Evolutionary conservation across 2,113 vertebrate species (phyloP).

Genomic region (Megaceryle maxima): DNA sequence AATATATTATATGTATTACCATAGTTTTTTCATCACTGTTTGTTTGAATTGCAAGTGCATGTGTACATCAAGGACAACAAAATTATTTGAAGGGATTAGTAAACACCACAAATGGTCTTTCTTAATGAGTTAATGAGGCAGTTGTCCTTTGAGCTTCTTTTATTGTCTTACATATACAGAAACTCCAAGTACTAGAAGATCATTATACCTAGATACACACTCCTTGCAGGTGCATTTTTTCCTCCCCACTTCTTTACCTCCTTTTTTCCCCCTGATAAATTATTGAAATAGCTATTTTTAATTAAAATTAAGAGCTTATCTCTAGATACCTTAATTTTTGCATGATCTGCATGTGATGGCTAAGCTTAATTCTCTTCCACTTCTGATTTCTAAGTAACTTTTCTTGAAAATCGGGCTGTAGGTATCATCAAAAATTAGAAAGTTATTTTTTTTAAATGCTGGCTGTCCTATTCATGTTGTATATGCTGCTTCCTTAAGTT

Average conservation of each 20-base stretch:
- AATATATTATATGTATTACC: neutral
- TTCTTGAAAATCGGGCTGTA: neutral
- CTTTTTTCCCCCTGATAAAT: neutral
- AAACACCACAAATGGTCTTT: neutral
- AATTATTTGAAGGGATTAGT: neutral
- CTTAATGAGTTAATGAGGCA: neutral
- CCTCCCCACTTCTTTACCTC: neutral
- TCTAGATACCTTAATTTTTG: neutral
- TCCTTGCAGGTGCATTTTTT: neutral
- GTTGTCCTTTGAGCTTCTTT: neutral
- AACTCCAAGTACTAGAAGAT: neutral
- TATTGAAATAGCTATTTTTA: neutral
- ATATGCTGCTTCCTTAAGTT: neutral
- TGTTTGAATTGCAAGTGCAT: neutral
- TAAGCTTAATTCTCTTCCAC: neutral
- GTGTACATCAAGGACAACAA: neutral
- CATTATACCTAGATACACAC: neutral
- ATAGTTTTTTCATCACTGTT: accelerated
- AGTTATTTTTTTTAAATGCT: neutral
- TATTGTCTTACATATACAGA: neutral
- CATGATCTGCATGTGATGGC: neutral
- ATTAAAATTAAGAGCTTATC: neutral
- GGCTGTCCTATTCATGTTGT: neutral
- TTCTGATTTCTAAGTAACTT: neutral
- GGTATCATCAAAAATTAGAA: neutral